Evolutionary conservation across 2,797 vertebrate species (phyloP), one percentile per base, ranked within the genome.

Genomic region (Meriones psammophilus): DNA sequence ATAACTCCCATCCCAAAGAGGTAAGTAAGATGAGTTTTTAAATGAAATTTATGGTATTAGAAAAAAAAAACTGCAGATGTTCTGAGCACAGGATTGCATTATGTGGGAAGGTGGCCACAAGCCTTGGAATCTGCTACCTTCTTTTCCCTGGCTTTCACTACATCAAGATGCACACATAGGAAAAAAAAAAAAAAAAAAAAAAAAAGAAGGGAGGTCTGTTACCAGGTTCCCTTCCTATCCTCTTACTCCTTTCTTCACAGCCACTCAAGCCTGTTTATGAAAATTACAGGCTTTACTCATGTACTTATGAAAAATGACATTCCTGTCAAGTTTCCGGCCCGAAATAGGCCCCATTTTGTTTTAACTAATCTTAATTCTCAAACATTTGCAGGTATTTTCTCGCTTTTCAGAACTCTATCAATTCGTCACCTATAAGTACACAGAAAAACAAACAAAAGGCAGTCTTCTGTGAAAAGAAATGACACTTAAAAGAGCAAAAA

Each of bases 141-240:
- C 58, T 69, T 69, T 17, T 15, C 4, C 50, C 50, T 26, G 56
- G 39, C 76, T 42, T 91, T 18, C 24, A 33, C 50, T 14, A 28
- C 68, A 30, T 62, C 46, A 33, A 18, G 39, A 50, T 81, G 13
- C 8, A 88, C 24, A 2, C 50, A 64, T 12, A 58, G 1, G 33
- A 20, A 71, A 54, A 39, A 3, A 8, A 39, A 39, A 42, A 42
- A 42, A 42, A 42, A 5, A 42, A 42, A 50, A 50, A 50, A 50
- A 50, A 50, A 50, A 50, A 10, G 50, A 50, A 50, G 50, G 50
- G 10, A 71, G 33, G 26, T 58, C 66, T 64, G 42, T 18, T n/a
- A 69, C 0, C 1, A 33, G 5, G 62, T 18, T 13, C 22, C 0
- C 8, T 17, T 54, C n/a, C 1, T 7, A 9, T 28, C 56, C n/a